These are phyloP conservation scores for Bhutanitis thaidina DNA, from an alignment of 2,888 invertebrate genomes.

Conservation along the genomic window DNA sequence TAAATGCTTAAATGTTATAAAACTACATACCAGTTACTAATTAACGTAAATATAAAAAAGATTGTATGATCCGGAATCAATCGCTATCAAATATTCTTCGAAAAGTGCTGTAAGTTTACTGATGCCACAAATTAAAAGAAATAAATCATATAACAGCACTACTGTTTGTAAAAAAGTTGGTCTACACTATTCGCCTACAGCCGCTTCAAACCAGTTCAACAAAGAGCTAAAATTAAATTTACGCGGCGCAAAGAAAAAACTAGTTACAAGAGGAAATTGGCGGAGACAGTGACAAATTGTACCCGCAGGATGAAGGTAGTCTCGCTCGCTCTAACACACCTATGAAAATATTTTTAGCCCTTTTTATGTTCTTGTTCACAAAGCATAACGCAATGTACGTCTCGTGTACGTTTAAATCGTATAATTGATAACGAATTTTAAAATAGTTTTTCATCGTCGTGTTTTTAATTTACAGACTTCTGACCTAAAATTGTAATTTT, in stretches of 20 bases:
- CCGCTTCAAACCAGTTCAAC: constrained; percentile 58
- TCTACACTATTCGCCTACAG: constrained; percentile 38
- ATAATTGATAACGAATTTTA: constrained; percentile 44
- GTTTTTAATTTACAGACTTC: too few relatives aligned
- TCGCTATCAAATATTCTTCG: not conserved
- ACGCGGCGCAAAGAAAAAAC: constrained; percentile 75
- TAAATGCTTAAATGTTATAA: too few relatives aligned
- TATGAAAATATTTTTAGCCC: constrained; percentile 35
- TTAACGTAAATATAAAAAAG: too few relatives aligned
- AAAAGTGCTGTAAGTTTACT: not conserved
- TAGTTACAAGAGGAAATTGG: constrained; percentile 77
- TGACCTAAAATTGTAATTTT: too few relatives aligned
- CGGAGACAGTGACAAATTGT: constrained; percentile 77
- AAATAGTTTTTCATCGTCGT: constrained; percentile 10
- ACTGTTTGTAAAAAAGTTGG: constrained; percentile 19
- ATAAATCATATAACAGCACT: constrained; percentile 1
- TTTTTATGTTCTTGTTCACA: constrained; percentile 26
- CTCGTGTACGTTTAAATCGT: constrained; percentile 39
- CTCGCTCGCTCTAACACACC: constrained; percentile 41
- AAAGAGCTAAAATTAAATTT: constrained; percentile 76
- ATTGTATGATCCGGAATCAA: not conserved
- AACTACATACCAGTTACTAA: too few relatives aligned
- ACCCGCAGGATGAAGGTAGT: constrained; percentile 56
- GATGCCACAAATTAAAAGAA: not conserved
- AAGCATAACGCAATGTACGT: constrained; percentile 38